phyloP scores from a whole-genome alignment of 1,140 invertebrate species.

The Agrypnia vestita region DNA sequence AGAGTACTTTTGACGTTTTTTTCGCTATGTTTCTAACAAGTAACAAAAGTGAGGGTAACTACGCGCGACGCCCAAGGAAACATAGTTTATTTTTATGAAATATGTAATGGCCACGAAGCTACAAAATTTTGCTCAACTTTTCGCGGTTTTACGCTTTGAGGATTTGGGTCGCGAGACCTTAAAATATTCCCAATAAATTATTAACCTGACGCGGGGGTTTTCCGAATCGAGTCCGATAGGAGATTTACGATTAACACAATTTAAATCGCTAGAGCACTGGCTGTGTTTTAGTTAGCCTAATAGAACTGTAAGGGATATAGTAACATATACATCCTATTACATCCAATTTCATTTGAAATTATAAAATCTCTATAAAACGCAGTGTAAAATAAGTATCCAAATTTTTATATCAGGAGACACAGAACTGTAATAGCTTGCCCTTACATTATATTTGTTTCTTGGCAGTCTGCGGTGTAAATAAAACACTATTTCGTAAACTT shows the following conservation, averaged over 20 bases:
- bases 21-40: no score
- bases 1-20: no score
- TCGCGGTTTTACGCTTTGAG: conserved; percentile 45
- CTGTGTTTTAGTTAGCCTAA: not conserved
- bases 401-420: no score
- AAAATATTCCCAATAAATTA: conserved; percentile 55
- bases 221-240: conserved; percentile 22
- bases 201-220: conserved; percentile 33
- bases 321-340: no score
- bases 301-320: no score
- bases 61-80: not conserved
- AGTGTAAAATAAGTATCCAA: no score
- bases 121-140: conserved; percentile 4
- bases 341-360: no score
- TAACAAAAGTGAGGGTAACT: not conserved
- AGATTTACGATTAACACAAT: conserved; percentile 37
- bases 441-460: no score
- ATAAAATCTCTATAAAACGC: no score
- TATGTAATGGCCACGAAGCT: not conserved
- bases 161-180: conserved; percentile 49
- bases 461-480: no score
- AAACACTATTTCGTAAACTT: no score
- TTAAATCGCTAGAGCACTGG: conserved; percentile 12
- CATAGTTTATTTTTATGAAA: conserved; percentile 6
- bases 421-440: no score